A percentile compares a stretch with the other conserved stretches of the same genome.
phyloP scores from a whole-genome alignment of 2,113 vertebrate genomes.

The Hyperopisus bebe region DNA sequence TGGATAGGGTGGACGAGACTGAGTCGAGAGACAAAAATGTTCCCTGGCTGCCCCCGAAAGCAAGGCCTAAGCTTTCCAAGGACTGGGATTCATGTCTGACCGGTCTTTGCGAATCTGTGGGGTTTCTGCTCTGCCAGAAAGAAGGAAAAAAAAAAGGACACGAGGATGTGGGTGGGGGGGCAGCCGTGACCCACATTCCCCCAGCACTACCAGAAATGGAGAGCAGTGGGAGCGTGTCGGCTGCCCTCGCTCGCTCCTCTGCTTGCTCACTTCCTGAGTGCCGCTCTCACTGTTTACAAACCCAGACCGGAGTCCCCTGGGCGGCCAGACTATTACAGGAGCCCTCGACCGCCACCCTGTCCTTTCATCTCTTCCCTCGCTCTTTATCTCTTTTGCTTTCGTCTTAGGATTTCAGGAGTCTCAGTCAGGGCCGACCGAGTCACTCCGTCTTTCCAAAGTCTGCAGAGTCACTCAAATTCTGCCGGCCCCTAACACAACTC shows the following conservation, averaged over 20 bases:
- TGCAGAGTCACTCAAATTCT: neutral
- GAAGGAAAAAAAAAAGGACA: neutral
- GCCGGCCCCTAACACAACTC: neutral
- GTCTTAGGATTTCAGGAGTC: neutral
- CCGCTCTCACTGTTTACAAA: conserved; percentile 45
- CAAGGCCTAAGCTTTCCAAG: neutral
- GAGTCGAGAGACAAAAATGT: neutral
- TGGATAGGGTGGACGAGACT: neutral
- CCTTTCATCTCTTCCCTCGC: neutral
- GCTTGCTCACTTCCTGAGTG: conserved; percentile 41
- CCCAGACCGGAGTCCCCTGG: conserved; percentile 55
- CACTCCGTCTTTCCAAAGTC: neutral
- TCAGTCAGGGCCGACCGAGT: neutral
- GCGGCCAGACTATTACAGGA: conserved; percentile 41
- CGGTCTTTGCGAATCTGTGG: neutral
- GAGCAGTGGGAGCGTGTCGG: neutral
- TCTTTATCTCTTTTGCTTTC: neutral
- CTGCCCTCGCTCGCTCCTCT: conserved; percentile 14
- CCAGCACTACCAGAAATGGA: conserved; percentile 16
- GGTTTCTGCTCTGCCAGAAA: neutral
- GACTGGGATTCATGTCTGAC: neutral
- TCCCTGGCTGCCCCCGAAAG: neutral
- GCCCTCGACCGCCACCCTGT: conserved; percentile 28
- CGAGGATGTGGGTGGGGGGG: neutral
- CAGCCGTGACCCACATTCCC: conserved; percentile 11